Evolutionary conservation across 2,797 vertebrate species (phyloP).

Genomic region (Poliocrania exsul): DNA sequence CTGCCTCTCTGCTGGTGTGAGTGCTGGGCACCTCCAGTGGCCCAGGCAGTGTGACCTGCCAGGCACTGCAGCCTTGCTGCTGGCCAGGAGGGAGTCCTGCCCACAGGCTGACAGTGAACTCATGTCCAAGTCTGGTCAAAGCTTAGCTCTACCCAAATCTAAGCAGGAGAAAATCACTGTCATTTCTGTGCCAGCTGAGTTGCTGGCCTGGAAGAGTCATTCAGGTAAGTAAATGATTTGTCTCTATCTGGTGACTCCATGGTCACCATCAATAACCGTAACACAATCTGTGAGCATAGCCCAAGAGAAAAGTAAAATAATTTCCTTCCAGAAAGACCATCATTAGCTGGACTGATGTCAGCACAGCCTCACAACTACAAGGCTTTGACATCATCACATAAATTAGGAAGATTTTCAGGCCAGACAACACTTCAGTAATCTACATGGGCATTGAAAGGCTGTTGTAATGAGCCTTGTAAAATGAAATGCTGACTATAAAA

Average conservation of each 20-base stretch:
- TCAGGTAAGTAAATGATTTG: neutral
- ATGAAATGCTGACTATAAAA: slow-evolving; percentile 5
- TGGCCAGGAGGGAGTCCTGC: neutral
- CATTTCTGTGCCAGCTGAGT: neutral
- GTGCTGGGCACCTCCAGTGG: neutral
- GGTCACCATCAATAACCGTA: neutral
- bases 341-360: slow-evolving; percentile 10
- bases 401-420: neutral
- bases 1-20: neutral
- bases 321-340: neutral
- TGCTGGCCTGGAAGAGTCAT: neutral
- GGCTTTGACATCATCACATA: neutral
- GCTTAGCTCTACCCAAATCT: neutral
- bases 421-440: neutral
- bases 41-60: neutral
- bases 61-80: neutral
- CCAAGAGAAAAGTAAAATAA: neutral
- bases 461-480: neutral
- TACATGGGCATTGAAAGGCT: neutral
- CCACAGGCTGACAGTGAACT: neutral
- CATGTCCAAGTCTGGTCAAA: neutral
- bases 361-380: neutral
- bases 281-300: neutral
- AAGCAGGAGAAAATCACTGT: neutral
- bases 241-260: neutral